These are phyloP conservation scores for Syrmaticus mikado DNA, from an alignment of 2,113 vertebrate genomes.

Conservation along the genomic window DNA sequence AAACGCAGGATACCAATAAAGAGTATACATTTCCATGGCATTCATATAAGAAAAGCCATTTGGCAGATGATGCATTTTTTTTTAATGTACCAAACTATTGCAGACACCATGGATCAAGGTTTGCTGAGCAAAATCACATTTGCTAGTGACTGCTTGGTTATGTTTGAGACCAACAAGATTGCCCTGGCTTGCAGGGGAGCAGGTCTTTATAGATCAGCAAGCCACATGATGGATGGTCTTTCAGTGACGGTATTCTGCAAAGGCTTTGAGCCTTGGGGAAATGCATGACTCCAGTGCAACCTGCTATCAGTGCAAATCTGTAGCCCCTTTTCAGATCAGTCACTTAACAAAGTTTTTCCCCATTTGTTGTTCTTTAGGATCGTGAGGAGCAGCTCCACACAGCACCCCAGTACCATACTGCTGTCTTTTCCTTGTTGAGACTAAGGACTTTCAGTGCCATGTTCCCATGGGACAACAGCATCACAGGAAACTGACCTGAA, in stretches of 20 bases:
- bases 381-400: background rate
- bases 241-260: background rate
- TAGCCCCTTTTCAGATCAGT: background rate
- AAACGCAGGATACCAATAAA: background rate
- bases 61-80: background rate
- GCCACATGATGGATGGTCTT: background rate
- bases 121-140: slow-evolving; percentile 11
- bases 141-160: background rate
- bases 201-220: background rate
- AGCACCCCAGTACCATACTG: accelerated
- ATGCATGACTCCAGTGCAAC: background rate
- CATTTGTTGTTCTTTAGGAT: background rate
- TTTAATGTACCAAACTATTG: background rate
- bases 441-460: background rate
- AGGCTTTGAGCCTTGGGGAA: background rate
- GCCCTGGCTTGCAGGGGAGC: background rate
- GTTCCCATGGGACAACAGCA: background rate
- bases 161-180: background rate
- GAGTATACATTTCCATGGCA: background rate
- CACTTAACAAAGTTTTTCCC: background rate
- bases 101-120: background rate
- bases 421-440: background rate
- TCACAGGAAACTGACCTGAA: background rate
- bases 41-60: background rate
- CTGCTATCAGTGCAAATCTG: background rate